Base-by-base conservation (phyloP, 2,888 invertebrate genomes). In the Pterostichus madidus region DNA sequence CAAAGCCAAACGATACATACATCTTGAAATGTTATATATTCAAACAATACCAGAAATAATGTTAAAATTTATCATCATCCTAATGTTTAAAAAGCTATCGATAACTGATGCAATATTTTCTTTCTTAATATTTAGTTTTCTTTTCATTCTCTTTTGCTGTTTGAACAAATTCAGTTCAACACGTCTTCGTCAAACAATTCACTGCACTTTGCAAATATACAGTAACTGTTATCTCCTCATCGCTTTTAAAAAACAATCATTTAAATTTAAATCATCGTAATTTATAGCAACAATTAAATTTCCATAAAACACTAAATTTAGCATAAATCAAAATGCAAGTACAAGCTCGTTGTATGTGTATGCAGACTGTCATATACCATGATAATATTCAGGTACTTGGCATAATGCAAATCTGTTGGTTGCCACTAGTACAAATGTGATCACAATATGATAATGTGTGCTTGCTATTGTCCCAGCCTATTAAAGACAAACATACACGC, bases 331-430 rank as follows among this genome's bases (percentile, higher is more conserved):
- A 71, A 71, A 39, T 39, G 68, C 68, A 44, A 71, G 68, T 71
- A 71, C 68, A 71, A 71, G 8, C 68, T 5, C 31, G 64, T 64
- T 64, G 68, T 71, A 71, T 71, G 68, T 44, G 15, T 52, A 52
- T 71, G 68, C 13, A 13, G 17, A 44, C 68, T 71, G 68, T 71
- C 68, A 71, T 71, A 71, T 71, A 71, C 68, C 68, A 71, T 71
- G 68, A 71, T 71, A 31, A 71, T 71, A 71, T 71, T 71, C 68
- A 71, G 68, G 68, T 71, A 71, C 68, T 71, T 71, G 68, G 68
- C 68, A 44, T 71, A 71, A 71, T 71, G 68, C 68, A 71, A 71
- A 71, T 71, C 68, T 71, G 68, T 39, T 39, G 15, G 39, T n/a
- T 46, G 68, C 68, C 13, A 15, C 35, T 71, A 56, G 56, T 56